A percentile compares a stretch with the other conserved stretches of the same genome.
Evolutionary conservation across 2,113 vertebrate genomes (phyloP).

Genomic region (Phaethon lepturus): DNA sequence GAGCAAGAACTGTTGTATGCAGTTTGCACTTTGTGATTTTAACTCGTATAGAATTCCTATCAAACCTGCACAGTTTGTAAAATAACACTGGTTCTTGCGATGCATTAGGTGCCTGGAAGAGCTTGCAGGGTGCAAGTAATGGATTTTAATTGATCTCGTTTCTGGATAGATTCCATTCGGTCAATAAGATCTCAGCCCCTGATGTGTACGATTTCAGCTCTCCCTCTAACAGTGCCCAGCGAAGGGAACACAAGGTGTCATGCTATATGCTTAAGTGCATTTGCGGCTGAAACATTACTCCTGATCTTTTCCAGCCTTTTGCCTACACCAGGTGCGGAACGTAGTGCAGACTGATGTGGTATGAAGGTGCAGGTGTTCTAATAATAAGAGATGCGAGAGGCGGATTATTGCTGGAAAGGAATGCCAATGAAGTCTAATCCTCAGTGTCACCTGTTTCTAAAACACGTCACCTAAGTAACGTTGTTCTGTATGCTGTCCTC

Average conservation of each 20-base stretch:
- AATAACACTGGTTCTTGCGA: neutral
- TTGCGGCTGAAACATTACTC: neutral
- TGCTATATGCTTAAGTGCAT: neutral
- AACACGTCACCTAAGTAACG: fast-evolving
- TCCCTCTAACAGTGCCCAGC: fast-evolving
- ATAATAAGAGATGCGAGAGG: neutral
- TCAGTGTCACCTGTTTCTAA: neutral
- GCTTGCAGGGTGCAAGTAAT: neutral
- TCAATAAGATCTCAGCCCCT: neutral
- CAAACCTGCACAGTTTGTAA: constrained; percentile 7
- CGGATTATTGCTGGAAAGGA: neutral
- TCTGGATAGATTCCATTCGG: constrained; percentile 14
- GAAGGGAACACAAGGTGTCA: neutral
- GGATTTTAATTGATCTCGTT: constrained; percentile 32
- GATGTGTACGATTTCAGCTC: neutral
- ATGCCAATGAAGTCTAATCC: neutral
- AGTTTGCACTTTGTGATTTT: neutral
- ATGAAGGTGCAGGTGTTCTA: neutral
- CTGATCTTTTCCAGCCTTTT: neutral
- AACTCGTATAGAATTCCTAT: neutral
- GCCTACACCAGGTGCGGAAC: fast-evolving
- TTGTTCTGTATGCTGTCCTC: fast-evolving
- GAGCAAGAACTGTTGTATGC: neutral
- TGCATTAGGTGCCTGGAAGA: neutral
- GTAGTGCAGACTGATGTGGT: neutral